Conservation (phyloP, 2,797 vertebrate species). For the Gambusia yucatana region DNA sequence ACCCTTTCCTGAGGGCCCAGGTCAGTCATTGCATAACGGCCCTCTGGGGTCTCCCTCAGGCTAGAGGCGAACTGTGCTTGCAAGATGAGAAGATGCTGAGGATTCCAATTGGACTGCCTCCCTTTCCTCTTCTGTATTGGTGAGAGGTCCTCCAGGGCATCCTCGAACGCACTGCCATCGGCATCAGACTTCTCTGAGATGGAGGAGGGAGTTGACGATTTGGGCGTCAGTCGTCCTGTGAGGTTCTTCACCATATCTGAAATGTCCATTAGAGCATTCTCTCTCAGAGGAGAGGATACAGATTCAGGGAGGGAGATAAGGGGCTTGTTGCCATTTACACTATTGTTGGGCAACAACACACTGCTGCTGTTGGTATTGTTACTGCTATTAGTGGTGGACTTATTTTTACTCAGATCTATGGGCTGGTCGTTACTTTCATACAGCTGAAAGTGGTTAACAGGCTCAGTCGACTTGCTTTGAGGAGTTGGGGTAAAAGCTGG, state of each 20-base stretch:
- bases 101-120: constrained; percentile 99
- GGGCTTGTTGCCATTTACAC: constrained; percentile 80
- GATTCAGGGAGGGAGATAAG: constrained; percentile 88
- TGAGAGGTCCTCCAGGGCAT: constrained; percentile 94
- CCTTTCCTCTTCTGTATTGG: constrained; percentile 98
- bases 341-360: constrained; percentile 65
- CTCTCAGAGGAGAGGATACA: constrained; percentile 89
- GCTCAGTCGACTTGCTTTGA: constrained; percentile 89
- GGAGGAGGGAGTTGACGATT: constrained; percentile 96
- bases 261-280: constrained; percentile 98
- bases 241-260: constrained; percentile 99
- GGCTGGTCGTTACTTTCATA: constrained; percentile 96
- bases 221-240: constrained; percentile 95
- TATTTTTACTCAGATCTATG: constrained; percentile 97
- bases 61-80: constrained; percentile 99
- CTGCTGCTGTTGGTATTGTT: constrained; percentile 68
- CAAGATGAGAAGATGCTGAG: constrained; percentile 98
- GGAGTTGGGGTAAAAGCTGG: constrained; percentile 86
- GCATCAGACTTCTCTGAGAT: constrained; percentile 97
- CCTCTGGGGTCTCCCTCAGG: constrained; percentile 94
- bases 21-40: constrained; percentile 98
- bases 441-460: constrained; percentile 90
- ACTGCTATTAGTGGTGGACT: constrained; percentile 81
- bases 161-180: constrained; percentile 94
- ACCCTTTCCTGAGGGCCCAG: constrained; percentile 98